Base-by-base conservation (phyloP, 2,888 invertebrate genomes). In the Polydrusus tereticollis region DNA sequence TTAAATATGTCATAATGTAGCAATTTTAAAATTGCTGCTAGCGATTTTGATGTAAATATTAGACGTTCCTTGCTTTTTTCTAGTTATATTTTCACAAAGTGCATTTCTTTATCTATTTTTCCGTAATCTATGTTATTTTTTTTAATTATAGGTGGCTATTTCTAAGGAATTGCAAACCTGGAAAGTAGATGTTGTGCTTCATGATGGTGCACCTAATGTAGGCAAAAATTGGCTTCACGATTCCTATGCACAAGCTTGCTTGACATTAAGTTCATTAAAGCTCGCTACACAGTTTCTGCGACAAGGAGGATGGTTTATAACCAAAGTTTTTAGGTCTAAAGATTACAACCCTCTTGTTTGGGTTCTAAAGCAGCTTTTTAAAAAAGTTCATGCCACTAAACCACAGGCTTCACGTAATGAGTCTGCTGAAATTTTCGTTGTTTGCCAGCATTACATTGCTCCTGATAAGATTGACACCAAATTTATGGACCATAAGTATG, bases 121-220 rank as follows among this genome's bases (percentile, higher is more conserved):
- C n/a, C n/a, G n/a, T n/a, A n/a, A n/a, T n/a, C n/a, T n/a, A n/a
- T n/a, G n/a, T n/a, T n/a, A n/a, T n/a, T n/a, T n/a, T n/a, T n/a
- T n/a, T n/a, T n/a, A n/a, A n/a, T 29, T 55, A 10, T 36, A 69
- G 65, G 75, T 73, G 8, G 73, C 75, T 3, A 86, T 99, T 29
- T 90, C 91, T 67, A 94, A 93, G 82, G 96, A 97, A 86, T 87
- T 99, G 52, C 93, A 97, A 86, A 93, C 94, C 2, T 97, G 97
- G 95, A 97, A 99, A 87, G 99, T 96, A 1, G 99, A 99, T 87
- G 92, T 97, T 8, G 94, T 99, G 0, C 88, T 99, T 18, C 91
- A 99, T 83, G 99, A 99, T 84, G 99, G 99, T 81, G 99, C 99
- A 10, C 99, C 99, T 0, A 99, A 99, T 87, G 96, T 99, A 55